Evolutionary conservation across 2,888 invertebrate species (phyloP).

Genomic region (Diplazon laetatorius): DNA sequence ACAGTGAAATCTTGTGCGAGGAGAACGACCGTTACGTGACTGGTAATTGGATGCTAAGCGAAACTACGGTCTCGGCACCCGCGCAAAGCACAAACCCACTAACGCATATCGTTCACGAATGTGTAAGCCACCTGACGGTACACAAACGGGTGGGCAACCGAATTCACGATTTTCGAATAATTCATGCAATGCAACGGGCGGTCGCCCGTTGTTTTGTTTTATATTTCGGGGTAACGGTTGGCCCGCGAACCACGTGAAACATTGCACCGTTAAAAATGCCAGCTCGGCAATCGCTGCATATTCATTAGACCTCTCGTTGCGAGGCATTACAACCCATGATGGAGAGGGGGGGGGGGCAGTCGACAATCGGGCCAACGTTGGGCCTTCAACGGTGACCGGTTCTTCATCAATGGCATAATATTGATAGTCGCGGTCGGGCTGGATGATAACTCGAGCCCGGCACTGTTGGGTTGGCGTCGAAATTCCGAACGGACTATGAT

Average conservation of each 20-base stretch:
- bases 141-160: slow-evolving; percentile 38
- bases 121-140: slow-evolving; percentile 22
- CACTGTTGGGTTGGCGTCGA: too few species aligned
- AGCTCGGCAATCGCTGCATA: slow-evolving; percentile 34
- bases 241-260: slow-evolving; percentile 21
- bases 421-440: too few species aligned
- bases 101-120: not conserved
- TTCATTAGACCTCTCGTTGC: slow-evolving; percentile 51
- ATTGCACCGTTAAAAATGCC: slow-evolving; percentile 25
- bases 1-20: slow-evolving; percentile 65
- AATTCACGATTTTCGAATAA: slow-evolving; percentile 61
- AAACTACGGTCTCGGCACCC: slow-evolving; percentile 55
- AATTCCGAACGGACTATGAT: too few species aligned
- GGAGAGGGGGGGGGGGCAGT: too few species aligned
- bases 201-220: slow-evolving; percentile 11
- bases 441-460: too few species aligned
- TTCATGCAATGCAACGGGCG: slow-evolving; percentile 45
- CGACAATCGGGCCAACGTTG: too few species aligned
- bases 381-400: too few species aligned
- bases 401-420: too few species aligned
- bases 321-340: slow-evolving; percentile 20
- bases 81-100: slow-evolving; percentile 26
- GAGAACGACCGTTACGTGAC: slow-evolving; percentile 68
- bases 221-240: slow-evolving; percentile 14
- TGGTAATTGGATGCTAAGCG: slow-evolving; percentile 70